These are phyloP conservation scores for Cathartes aura DNA, from an alignment of 2,113 vertebrate genomes.

Conservation along the genomic window DNA sequence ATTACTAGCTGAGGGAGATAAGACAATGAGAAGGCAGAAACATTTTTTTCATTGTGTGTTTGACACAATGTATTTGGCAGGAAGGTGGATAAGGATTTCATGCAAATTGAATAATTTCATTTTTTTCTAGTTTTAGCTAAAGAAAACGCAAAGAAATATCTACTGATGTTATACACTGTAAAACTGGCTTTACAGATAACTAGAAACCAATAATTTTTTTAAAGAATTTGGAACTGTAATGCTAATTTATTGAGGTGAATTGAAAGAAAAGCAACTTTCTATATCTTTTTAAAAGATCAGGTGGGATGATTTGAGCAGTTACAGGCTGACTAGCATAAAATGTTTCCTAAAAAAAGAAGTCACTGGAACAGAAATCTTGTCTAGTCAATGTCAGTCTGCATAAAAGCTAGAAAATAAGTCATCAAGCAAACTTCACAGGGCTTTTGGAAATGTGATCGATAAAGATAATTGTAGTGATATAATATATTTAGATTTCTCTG, in stretches of 20 bases:
- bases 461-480: not conserved
- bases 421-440: not conserved
- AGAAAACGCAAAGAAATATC: not conserved
- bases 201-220: not conserved
- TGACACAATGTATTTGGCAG: accelerated
- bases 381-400: not conserved
- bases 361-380: not conserved
- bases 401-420: not conserved
- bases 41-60: not conserved
- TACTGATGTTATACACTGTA: not conserved
- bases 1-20: not conserved
- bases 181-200: not conserved
- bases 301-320: not conserved
- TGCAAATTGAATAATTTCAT: not conserved
- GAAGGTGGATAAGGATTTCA: not conserved
- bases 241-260: not conserved
- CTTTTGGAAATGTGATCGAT: not conserved
- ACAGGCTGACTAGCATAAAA: conserved; percentile 3
- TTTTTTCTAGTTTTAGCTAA: not conserved
- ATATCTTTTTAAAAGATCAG: not conserved
- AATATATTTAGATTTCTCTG: not conserved
- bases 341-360: not conserved
- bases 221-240: not conserved
- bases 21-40: not conserved
- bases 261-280: not conserved